A percentile compares a stretch with the other conserved stretches of the same genome.
These are phyloP conservation scores for Mercenaria mercenaria DNA, from an alignment of 1,140 invertebrate species.

Conservation along the genomic window DNA sequence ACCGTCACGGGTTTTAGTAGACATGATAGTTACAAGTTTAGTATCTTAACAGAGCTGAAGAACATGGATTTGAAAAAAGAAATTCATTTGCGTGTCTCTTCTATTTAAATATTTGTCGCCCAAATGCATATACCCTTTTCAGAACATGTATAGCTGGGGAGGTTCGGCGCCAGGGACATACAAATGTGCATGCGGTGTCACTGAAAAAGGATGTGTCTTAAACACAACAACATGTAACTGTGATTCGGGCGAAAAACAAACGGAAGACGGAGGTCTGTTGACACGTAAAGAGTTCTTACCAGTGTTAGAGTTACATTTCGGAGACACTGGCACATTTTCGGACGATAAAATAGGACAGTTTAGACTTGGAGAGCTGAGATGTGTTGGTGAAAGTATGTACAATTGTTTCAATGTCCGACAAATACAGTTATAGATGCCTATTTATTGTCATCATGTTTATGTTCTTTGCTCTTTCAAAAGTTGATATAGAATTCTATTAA, in stretches of 20 bases:
- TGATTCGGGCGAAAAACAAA: constrained; percentile 87
- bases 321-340: constrained; percentile 96
- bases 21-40: too few species aligned
- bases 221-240: constrained; percentile 97
- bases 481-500: too few species aligned
- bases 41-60: too few species aligned
- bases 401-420: too few species aligned
- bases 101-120: too few species aligned
- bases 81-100: too few species aligned
- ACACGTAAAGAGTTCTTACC: constrained; percentile 96
- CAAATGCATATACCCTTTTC: too few species aligned
- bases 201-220: constrained; percentile 91
- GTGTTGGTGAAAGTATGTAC: constrained; percentile 94
- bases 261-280: constrained; percentile 87
- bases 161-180: constrained; percentile 95
- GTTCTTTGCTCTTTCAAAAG: too few species aligned
- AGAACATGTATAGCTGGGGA: constrained; percentile 97
- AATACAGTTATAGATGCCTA: too few species aligned
- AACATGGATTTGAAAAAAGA: too few species aligned
- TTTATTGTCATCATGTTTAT: too few species aligned
- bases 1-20: too few species aligned
- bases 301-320: constrained; percentile 94
- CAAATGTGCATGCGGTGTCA: constrained; percentile 97
- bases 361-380: constrained; percentile 94
- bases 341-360: constrained; percentile 97